A percentile compares a stretch with the other conserved stretches of the same genome.
Conservation (phyloP, 2,113 vertebrate genomes). For the zebrafish (Danio rerio) region GRCz12tu NC_133196.1:33193001-33193500, state of each 20-base stretch:
- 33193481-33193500: conserved; percentile 41
- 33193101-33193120: conserved; percentile 59
- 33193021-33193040: conserved; percentile 62
- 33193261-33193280: conserved; percentile 11
- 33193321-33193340: conserved; percentile 31
- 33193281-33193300: background rate
- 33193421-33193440: conserved; percentile 29
- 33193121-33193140: background rate
- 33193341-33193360: conserved; percentile 35
- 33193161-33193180: conserved; percentile 16
- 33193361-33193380: conserved; percentile 57
- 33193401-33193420: background rate
- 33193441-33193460: conserved; percentile 1
- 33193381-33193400: background rate
- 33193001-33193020: conserved; percentile 69
- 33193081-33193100: conserved; percentile 67
- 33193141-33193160: background rate
- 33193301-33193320: conserved; percentile 54
- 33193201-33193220: background rate
- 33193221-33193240: background rate
- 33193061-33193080: conserved; percentile 66
- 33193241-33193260: background rate
- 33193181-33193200: conserved; percentile 4
- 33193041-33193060: conserved; percentile 71
- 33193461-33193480: background rate